Evolutionary conservation across 2,797 vertebrate genomes (phyloP).

Genomic region (Momotus momota): DNA sequence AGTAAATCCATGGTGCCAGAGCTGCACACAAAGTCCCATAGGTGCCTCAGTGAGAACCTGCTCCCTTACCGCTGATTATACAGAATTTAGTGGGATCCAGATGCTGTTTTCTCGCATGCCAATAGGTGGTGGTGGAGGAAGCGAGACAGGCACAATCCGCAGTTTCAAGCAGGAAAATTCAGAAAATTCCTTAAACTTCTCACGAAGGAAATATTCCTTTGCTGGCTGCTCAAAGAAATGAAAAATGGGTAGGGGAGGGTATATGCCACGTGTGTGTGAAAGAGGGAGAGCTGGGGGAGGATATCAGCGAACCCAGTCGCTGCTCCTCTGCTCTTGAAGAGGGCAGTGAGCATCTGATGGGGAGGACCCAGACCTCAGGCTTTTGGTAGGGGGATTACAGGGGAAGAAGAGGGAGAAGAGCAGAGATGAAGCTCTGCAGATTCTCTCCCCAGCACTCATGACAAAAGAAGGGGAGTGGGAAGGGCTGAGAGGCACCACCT

Average conservation of each 20-base stretch:
- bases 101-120: background rate
- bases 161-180: background rate
- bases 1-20: accelerated
- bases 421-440: background rate
- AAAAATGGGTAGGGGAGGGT: accelerated
- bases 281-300: background rate
- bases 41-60: background rate
- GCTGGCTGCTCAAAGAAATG: background rate
- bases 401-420: background rate
- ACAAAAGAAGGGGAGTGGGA: background rate
- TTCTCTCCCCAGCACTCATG: background rate
- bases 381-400: background rate
- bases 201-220: background rate
- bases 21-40: accelerated
- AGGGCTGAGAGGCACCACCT: background rate
- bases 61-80: accelerated
- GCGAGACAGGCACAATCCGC: background rate
- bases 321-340: background rate
- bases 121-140: slow-evolving; percentile 35
- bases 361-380: background rate
- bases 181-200: background rate
- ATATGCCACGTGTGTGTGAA: too few species aligned
- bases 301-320: background rate
- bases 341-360: background rate
- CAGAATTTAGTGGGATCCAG: background rate